phyloP scores from a whole-genome alignment of 2,888 invertebrate genomes.

The Eristalis arbustorum region DNA sequence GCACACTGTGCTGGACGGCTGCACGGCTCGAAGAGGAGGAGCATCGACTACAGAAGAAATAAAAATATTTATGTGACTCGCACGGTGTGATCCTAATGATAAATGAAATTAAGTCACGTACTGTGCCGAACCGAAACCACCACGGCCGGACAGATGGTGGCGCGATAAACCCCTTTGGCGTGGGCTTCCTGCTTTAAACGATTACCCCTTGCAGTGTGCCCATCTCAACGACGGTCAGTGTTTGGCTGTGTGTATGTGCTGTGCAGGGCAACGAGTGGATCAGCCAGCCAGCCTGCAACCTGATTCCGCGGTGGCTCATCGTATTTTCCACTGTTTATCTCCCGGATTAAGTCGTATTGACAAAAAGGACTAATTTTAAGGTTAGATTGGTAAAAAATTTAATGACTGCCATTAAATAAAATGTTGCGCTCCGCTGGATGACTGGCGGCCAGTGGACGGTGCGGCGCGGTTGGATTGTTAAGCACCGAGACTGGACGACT shows the following conservation, averaged over 20 bases:
- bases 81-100: constrained; percentile 60
- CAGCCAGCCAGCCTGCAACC: constrained; percentile 13
- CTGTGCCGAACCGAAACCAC: constrained; percentile 35
- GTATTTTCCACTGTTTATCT: constrained; percentile 54
- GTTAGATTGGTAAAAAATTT: constrained; percentile 46
- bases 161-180: constrained; percentile 22
- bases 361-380: constrained; percentile 65
- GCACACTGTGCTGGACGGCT: no score
- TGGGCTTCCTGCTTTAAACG: constrained; percentile 54
- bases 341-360: constrained; percentile 68
- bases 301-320: constrained; percentile 41
- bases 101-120: constrained; percentile 70
- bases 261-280: not conserved
- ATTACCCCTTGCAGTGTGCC: constrained; percentile 9
- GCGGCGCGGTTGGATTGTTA: constrained; percentile 37
- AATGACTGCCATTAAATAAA: constrained; percentile 65
- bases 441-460: not conserved
- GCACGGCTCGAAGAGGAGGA: not conserved
- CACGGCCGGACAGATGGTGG: constrained; percentile 31
- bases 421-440: constrained; percentile 34
- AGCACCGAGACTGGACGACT: constrained; percentile 11
- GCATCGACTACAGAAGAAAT: not conserved
- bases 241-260: no score
- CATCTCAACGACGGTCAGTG: not conserved
- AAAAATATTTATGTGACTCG: constrained; percentile 52